Evolutionary conservation across 2,797 vertebrate species (phyloP).

Genomic region (Anas bahamensis): DNA sequence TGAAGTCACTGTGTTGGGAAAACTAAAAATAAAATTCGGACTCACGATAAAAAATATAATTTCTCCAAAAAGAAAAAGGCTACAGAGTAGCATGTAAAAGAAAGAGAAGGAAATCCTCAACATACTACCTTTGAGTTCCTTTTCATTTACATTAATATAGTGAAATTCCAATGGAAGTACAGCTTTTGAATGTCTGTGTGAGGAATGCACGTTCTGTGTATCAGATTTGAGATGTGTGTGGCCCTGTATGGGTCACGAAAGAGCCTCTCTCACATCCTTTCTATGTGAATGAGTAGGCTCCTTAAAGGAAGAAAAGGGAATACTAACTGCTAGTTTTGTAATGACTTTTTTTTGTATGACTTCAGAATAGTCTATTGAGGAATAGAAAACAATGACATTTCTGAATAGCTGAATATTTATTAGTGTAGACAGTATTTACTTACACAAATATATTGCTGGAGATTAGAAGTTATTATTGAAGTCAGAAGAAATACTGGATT

Average conservation of each 20-base stretch:
- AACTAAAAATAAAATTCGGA: background rate
- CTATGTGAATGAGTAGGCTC: background rate
- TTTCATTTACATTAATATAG: background rate
- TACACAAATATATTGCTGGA: background rate
- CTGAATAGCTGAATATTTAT: constrained; percentile 10
- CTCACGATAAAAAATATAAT: background rate
- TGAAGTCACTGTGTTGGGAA: background rate
- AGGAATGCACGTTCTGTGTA: background rate
- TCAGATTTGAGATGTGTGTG: background rate
- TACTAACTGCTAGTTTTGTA: background rate
- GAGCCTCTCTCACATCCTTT: background rate
- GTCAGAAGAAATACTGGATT: background rate
- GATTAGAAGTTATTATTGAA: background rate
- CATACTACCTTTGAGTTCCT: background rate
- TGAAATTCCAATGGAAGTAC: background rate
- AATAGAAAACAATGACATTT: background rate
- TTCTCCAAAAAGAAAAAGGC: background rate
- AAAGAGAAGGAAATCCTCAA: background rate
- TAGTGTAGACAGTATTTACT: background rate
- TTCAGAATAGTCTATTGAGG: background rate
- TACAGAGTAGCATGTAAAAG: background rate
- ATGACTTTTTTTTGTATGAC: background rate
- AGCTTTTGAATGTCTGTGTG: background rate
- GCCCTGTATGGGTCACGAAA: background rate
- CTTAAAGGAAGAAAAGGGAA: background rate